Evolutionary conservation across 2,797 vertebrate species (phyloP).

Genomic region (Falco columbarius): DNA sequence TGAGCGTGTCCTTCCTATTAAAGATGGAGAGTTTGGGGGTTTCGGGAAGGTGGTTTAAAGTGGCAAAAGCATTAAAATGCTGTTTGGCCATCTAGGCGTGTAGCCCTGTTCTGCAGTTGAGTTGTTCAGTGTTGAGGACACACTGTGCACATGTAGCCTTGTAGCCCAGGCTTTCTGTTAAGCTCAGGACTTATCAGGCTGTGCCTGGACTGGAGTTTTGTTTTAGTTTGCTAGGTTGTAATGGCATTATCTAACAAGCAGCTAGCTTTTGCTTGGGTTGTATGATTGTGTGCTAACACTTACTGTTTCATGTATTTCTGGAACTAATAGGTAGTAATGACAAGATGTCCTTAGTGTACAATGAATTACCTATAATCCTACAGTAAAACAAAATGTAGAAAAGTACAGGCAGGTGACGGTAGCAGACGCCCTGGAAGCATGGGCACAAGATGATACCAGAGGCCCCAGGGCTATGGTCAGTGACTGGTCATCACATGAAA

Average conservation of each 20-base stretch:
- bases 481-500: neutral
- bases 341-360: neutral
- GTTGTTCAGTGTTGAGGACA: neutral
- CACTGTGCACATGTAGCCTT: accelerated
- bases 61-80: neutral
- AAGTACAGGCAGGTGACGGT: neutral
- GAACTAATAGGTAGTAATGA: neutral
- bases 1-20: neutral
- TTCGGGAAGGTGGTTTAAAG: neutral
- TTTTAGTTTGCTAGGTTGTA: neutral
- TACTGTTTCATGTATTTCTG: neutral
- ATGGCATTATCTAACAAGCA: neutral
- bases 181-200: neutral
- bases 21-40: neutral
- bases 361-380: neutral
- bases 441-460: neutral
- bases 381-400: neutral
- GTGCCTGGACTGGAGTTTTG: neutral
- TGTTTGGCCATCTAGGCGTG: neutral
- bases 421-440: neutral
- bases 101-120: neutral
- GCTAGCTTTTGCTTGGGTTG: neutral
- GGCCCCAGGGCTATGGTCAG: neutral
- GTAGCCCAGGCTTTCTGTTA: neutral
- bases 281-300: neutral